phyloP scores from a whole-genome alignment of 1,140 invertebrate species.

The Solen grandis region DNA sequence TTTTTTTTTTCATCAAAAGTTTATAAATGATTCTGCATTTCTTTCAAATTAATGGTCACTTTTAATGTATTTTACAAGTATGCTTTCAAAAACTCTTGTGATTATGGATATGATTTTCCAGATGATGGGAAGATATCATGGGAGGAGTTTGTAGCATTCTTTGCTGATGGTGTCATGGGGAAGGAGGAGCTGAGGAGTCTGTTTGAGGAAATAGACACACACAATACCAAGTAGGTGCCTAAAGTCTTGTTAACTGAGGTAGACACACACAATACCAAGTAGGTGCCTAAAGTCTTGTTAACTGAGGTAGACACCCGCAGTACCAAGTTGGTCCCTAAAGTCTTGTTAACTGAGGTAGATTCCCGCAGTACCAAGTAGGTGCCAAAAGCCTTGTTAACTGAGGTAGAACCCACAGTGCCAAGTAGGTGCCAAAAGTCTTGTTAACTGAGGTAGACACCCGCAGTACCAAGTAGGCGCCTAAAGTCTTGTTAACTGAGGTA shows the following conservation, averaged over 20 bases:
- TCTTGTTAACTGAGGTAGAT: conserved; percentile 73
- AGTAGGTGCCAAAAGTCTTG: conserved; percentile 70
- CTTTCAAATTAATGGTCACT: neutral
- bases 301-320: conserved; percentile 78
- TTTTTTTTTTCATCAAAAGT: neutral
- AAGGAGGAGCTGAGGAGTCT: conserved; percentile 72
- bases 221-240: conserved; percentile 72
- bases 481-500: conserved; percentile 66
- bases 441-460: conserved; percentile 78
- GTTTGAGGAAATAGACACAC: conserved; percentile 77
- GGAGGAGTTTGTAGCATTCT: conserved; percentile 77
- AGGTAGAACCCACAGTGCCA: too few relatives aligned
- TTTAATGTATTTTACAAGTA: neutral
- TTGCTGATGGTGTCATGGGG: conserved; percentile 77
- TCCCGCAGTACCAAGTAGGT: conserved; percentile 75
- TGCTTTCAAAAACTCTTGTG: neutral
- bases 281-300: conserved; percentile 5
- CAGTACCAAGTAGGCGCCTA: conserved; percentile 69
- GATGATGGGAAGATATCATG: conserved; percentile 77
- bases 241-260: conserved; percentile 65
- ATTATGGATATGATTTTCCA: conserved; percentile 50
- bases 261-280: conserved; percentile 78
- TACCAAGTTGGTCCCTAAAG: conserved; percentile 64
- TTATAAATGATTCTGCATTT: too few relatives aligned
- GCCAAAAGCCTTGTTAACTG: neutral